Evolutionary conservation across 2,797 vertebrate genomes (phyloP), one percentile per base, ranked within the genome.

Genomic region (Poecilia picta): DNA sequence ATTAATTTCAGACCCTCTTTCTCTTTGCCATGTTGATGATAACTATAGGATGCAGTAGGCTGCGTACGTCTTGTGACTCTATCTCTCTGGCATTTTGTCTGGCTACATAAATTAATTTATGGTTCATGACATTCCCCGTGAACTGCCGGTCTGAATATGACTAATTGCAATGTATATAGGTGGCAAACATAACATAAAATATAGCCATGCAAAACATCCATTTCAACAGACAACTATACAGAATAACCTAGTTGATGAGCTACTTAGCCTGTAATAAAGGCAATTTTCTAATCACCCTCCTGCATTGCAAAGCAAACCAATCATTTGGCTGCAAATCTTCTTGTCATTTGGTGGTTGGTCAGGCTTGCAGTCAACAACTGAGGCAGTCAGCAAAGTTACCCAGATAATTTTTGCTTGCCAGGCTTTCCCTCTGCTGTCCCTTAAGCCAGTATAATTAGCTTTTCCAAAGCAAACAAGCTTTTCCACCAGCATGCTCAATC

Each of bases 341-440:
- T 83, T 51, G 59, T 86, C 86, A 81, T 85, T 83, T 74, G 77
- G 80, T 82, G 73, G 79, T 76, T 53, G 66, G 86, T 89, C 89
- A 82, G 78, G 18, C 78, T 68, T 83, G 66, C 46, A 66, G 47
- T 73, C 81, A 43, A 20, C 57, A 68, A 55, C n/a, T 23, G 64
- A 73, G 75, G 77, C 73, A 39, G 62, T 66, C 62, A 66, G 33
- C 18, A 66, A 66, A 88, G 81, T 89, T 80, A 86, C 81, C 75
- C 83, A 87, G 86, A 87, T 83, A 85, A 33, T 85, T 84, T 85
- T 85, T 76, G 76, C 72, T 31, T 76, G 71, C 75, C 78, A 74
- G 36, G 31, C 62, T 23, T 84, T 72, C 77, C 72, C 74, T 79
- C 75, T 43, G 12, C 46, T 2, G 20, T 82, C 81, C 59, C 41